Evolutionary conservation across 2,888 invertebrate species (phyloP).

Genomic region (Cecidostiba fungosa): DNA sequence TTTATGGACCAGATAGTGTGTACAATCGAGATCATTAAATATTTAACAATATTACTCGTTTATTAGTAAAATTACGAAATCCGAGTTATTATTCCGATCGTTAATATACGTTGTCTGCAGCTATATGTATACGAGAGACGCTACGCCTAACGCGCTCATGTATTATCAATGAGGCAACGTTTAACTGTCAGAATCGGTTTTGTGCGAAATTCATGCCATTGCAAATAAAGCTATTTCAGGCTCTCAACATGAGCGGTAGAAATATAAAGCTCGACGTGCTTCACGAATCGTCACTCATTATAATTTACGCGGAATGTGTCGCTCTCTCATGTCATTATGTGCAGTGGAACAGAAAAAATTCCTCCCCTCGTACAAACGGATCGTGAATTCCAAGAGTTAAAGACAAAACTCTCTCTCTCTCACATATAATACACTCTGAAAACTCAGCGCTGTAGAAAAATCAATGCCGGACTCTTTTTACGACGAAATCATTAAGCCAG

Average conservation of each 20-base stretch:
- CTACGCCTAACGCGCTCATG: too few species aligned
- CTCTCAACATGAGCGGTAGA: neutral
- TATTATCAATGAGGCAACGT: neutral
- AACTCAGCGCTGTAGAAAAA: neutral
- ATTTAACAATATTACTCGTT: neutral
- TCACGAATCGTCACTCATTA: neutral
- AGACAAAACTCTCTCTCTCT: neutral
- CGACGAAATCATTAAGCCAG: slow-evolving; percentile 29
- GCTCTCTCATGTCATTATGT: neutral
- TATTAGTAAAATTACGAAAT: neutral
- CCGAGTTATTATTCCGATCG: too few species aligned
- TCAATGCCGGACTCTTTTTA: slow-evolving; percentile 6
- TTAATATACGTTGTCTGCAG: neutral
- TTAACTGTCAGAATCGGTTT: neutral
- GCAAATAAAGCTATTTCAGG: neutral
- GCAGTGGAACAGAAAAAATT: neutral
- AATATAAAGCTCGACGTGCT: neutral
- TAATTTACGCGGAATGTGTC: neutral
- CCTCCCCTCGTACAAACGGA: neutral
- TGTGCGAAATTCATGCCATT: neutral
- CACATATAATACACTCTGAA: neutral
- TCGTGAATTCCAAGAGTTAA: neutral
- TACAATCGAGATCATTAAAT: neutral
- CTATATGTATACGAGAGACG: too few species aligned
- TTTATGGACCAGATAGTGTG: neutral